A percentile compares a stretch with the other conserved stretches of the same genome.
Evolutionary conservation across 2,888 invertebrate genomes (phyloP).

Genomic region (Tinea trinotella): DNA sequence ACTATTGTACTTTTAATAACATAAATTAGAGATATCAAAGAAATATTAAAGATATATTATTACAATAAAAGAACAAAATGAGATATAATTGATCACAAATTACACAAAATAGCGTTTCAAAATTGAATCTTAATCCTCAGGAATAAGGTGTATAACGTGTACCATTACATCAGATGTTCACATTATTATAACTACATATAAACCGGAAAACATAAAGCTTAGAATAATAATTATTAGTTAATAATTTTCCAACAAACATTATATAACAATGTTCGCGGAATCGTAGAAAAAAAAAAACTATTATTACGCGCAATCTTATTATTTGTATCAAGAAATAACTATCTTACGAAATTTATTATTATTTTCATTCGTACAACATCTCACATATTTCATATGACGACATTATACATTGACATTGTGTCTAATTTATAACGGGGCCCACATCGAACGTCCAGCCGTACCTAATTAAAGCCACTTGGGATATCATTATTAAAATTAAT

Average conservation of each 20-base stretch:
- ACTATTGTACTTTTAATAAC: neutral
- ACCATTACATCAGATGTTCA: too few species aligned
- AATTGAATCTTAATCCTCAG: neutral
- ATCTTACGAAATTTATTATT: neutral
- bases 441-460: neutral
- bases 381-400: neutral
- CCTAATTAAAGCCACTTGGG: constrained; percentile 5
- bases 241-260: constrained; percentile 2
- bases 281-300: neutral
- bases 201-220: constrained; percentile 4
- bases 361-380: neutral
- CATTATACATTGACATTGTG: neutral
- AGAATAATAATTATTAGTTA: constrained; percentile 2
- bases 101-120: neutral
- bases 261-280: constrained; percentile 9
- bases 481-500: constrained; percentile 13
- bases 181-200: neutral
- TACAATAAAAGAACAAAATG: neutral
- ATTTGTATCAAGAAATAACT: neutral
- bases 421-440: neutral
- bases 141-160: neutral
- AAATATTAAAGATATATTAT: neutral
- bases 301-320: neutral
- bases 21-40: neutral
- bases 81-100: neutral